Percentiles rank a stretch among this genome's conserved stretches.
Evolutionary conservation across 23 tunicate species (phyloP).

Genomic region (Diplosoma virens): DNA sequence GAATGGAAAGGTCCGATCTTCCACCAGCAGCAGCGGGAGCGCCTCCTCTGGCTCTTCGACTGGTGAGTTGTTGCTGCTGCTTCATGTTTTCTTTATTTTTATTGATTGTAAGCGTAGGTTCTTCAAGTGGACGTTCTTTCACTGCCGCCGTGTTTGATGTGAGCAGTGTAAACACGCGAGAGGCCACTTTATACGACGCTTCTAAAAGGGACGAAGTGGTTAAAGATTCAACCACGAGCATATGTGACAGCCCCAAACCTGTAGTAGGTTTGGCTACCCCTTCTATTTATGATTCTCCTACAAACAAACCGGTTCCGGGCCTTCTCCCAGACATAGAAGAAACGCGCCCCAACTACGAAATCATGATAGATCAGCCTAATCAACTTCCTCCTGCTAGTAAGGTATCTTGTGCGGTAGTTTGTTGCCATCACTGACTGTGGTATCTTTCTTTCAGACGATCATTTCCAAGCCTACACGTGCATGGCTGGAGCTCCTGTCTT

Average conservation of each 20-base stretch:
- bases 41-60: neutral
- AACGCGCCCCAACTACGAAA: slow-evolving; percentile 35
- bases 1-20: neutral
- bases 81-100: neutral
- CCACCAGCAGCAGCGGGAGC: neutral
- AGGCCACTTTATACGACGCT: slow-evolving; percentile 31
- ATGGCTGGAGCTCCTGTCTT: slow-evolving; percentile 55
- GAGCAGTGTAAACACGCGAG: neutral
- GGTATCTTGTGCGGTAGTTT: too few relatives aligned
- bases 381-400: too few relatives aligned
- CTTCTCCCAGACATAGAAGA: slow-evolving; percentile 39
- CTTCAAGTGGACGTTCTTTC: slow-evolving; percentile 47
- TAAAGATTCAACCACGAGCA: neutral
- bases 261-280: neutral
- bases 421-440: too few relatives aligned
- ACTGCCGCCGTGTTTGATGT: slow-evolving; percentile 27
- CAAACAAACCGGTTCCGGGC: neutral
- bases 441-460: slow-evolving; percentile 10
- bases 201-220: neutral
- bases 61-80: neutral
- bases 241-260: slow-evolving; percentile 44
- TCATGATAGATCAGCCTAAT: slow-evolving; percentile 44
- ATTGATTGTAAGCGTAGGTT: neutral
- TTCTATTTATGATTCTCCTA: neutral
- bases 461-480: slow-evolving; percentile 38